Percentiles rank a stretch among this genome's conserved stretches.
These are phyloP conservation scores for Nephrotoma flavescens DNA, from an alignment of 2,888 invertebrate genomes.

Conservation along the genomic window DNA sequence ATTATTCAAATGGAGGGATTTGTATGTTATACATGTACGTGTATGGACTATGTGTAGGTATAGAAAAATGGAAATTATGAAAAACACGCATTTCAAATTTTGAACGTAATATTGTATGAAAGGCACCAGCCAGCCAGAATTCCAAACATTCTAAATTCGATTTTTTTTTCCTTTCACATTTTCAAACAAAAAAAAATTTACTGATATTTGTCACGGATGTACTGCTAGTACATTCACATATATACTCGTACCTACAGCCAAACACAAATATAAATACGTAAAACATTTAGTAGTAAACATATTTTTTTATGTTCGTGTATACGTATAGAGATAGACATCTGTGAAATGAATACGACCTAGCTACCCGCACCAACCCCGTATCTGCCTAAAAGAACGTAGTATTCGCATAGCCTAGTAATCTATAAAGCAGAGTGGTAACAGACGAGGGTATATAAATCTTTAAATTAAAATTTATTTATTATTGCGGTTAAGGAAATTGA, in stretches of 20 bases:
- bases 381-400: not conserved
- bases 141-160: not conserved
- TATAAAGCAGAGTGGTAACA: not conserved
- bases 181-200: not conserved
- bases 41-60: not conserved
- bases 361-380: not conserved
- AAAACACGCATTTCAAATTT: not conserved
- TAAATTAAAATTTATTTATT: not conserved
- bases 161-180: not conserved
- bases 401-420: not conserved
- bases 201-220: not conserved
- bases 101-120: not conserved
- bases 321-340: not conserved
- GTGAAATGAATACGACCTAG: not conserved
- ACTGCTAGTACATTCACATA: not conserved
- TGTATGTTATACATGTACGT: not conserved
- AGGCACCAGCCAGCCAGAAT: not conserved
- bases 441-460: not conserved
- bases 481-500: not conserved
- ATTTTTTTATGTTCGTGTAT: not conserved
- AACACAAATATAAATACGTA: not conserved
- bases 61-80: not conserved
- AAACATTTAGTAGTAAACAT: not conserved
- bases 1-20: not conserved
- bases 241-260: not conserved